A percentile compares a stretch with the other conserved stretches of the same genome.
These are phyloP conservation scores for Siniperca scherzeri DNA, from an alignment of 2,797 vertebrate genomes.

Conservation along the genomic window DNA sequence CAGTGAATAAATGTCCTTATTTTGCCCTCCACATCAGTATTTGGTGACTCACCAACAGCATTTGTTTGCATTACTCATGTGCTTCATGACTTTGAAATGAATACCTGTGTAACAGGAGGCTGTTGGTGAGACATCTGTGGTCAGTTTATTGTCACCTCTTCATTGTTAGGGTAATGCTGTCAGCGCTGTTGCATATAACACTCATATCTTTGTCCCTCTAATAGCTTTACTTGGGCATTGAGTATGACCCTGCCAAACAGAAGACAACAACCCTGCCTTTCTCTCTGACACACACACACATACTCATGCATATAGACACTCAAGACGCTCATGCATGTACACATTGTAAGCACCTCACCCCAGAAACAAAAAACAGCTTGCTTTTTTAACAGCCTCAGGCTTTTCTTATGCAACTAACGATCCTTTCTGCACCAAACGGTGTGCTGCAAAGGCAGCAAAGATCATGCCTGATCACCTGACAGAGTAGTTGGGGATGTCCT, in stretches of 20 bases:
- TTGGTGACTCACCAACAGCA: constrained; percentile 15
- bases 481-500: background rate
- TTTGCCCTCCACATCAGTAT: background rate
- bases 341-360: background rate
- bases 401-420: constrained; percentile 27
- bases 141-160: constrained; percentile 16
- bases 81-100: background rate
- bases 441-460: background rate
- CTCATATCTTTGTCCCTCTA: constrained; percentile 31
- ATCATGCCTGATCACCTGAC: background rate
- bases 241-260: constrained; percentile 4
- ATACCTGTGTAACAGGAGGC: constrained; percentile 19
- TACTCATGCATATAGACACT: background rate
- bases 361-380: constrained; percentile 18
- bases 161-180: constrained; percentile 13
- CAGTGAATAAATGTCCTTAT: background rate
- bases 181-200: constrained; percentile 26
- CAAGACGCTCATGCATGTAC: background rate
- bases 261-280: constrained; percentile 15
- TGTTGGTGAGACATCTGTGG: background rate
- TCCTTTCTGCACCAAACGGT: background rate
- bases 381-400: background rate
- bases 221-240: background rate
- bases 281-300: background rate
- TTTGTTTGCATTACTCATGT: background rate